Base-by-base conservation (phyloP, 1,140 invertebrate genomes). In the Caerostris darwini region DNA sequence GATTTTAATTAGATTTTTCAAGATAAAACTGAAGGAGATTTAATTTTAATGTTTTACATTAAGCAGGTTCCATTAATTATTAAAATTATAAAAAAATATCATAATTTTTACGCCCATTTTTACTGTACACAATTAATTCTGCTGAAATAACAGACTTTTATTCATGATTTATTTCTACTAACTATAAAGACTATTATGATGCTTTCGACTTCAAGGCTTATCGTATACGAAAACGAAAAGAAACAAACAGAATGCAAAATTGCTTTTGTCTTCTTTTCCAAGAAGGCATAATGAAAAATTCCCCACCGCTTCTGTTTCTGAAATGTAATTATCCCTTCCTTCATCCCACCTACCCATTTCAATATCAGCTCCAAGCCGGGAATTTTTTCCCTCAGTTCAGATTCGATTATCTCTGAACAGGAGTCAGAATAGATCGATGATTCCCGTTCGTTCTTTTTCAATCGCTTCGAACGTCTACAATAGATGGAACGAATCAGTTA, bases 321-420 rank as follows among this genome's bases (percentile, higher is more conserved):
- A 77, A 77, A 77, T 77, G 71, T 77, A 77, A 77, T 77, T 77
- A 77, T 53, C 7, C 71, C 53, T 53, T 50, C 71, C 34, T 7
- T 50, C 10, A 34, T 34, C 50, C 71, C 71, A 14, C 34, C 71
- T 34, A 14, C 8, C 71, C 71, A 77, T 77, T 77, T 77, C 34
- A 77, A 77, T 77, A 77, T 53, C 71, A 77, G 50, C 71, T n/a
- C n/a, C n/a, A n/a, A n/a, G 50, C 34, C 0, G 34, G 34, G 34
- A 34, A 1, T 12, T n/a, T 77, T 77, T 34, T 34, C 53, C 34
- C 34, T 19, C 5, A 34, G 10, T 77, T 77, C 34, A 7, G 7
- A 77, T 77, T 77, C 71, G 71, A 77, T 77, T 77, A 77, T 77
- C 71, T 77, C 53, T 5, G 71, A 77, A 77, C 71, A 77, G 34